Conservation (phyloP, 2,113 vertebrate species). For the Nothocercus julius region DNA sequence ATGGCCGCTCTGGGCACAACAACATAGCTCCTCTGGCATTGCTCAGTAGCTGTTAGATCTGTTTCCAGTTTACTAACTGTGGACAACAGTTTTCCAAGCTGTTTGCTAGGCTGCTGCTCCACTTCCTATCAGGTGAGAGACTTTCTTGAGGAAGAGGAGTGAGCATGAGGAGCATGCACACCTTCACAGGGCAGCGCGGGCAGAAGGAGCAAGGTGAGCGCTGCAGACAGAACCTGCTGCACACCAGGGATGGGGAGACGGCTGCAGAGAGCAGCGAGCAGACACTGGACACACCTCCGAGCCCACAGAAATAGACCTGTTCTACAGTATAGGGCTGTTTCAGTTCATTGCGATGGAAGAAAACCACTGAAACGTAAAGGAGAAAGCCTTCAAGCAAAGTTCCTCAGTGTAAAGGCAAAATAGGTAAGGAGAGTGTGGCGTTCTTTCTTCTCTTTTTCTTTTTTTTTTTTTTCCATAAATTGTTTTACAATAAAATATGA, state of each 20-base stretch:
- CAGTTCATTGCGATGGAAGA: background rate
- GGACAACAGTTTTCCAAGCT: background rate
- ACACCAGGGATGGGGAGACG: background rate
- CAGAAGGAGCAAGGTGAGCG: background rate
- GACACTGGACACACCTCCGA: background rate
- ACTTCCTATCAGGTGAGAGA: background rate
- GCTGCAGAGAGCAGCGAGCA: background rate
- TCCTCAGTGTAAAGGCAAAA: background rate
- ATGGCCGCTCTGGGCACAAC: background rate
- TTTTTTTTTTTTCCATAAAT: background rate
- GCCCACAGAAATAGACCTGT: background rate
- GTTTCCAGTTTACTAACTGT: background rate
- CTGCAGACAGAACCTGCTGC: background rate
- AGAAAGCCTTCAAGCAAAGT: background rate
- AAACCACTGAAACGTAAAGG: background rate
- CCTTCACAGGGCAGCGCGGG: background rate
- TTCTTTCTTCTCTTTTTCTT: too few species aligned
- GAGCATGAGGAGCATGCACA: accelerated
- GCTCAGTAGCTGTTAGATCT: background rate
- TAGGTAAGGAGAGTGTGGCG: background rate
- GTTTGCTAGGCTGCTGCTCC: background rate
- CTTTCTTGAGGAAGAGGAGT: background rate
- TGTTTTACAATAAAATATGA: background rate
- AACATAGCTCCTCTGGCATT: background rate
- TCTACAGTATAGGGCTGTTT: background rate